Percentiles rank a stretch among this genome's conserved stretches.
Conservation (phyloP, 2,888 invertebrate genomes). For the Stenolophus ochropezus region DNA sequence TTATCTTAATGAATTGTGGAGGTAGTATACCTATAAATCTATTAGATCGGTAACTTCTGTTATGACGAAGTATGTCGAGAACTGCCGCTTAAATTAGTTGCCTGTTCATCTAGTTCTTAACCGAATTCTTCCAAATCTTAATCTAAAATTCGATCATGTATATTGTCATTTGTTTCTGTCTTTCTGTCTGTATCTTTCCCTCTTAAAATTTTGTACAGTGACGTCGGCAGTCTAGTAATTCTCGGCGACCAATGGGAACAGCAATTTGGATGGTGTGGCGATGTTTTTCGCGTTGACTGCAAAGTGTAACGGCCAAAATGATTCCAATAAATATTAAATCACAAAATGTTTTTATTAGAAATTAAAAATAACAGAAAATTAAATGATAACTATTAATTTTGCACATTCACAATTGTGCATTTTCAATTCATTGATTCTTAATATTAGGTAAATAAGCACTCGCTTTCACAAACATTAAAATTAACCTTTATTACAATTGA, state of each 20-base stretch:
- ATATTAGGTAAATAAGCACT: no score
- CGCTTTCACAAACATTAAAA: no score
- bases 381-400: no score
- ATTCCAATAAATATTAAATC: no score
- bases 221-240: slow-evolving; percentile 22
- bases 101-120: slow-evolving; percentile 50
- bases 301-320: slow-evolving; percentile 7
- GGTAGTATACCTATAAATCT: not conserved
- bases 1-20: no score
- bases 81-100: slow-evolving; percentile 47
- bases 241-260: slow-evolving; percentile 15
- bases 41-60: slow-evolving; percentile 44
- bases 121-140: slow-evolving; percentile 35
- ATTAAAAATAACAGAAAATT: no score
- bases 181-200: slow-evolving; percentile 24
- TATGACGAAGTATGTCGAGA: slow-evolving; percentile 49
- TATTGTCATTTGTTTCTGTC: slow-evolving; percentile 7
- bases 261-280: slow-evolving; percentile 57
- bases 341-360: no score
- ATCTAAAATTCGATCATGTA: slow-evolving; percentile 21
- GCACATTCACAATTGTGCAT: no score
- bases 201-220: slow-evolving; percentile 19
- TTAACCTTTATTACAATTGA: no score
- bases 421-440: no score
- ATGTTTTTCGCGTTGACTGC: slow-evolving; percentile 10